Base-by-base conservation (phyloP, 2,797 vertebrate species). In the Apogon hyalosoma region DNA sequence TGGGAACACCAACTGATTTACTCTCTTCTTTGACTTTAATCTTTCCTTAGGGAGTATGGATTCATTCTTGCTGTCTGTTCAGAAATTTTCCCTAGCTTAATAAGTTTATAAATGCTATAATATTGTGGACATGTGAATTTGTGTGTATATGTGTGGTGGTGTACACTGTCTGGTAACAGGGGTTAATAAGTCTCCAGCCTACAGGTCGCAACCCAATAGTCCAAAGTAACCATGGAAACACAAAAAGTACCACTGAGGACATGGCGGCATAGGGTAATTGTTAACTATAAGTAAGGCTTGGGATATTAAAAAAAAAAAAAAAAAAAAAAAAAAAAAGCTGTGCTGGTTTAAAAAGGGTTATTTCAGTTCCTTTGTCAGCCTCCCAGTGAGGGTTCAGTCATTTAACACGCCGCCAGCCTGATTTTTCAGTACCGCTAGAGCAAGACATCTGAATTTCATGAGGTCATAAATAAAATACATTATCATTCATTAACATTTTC, bases 401-500 rank as follows among this genome's bases (percentile, higher is more conserved):
- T 83, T 90, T 76, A 62, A 65, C n/a, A 10, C 67, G 55, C 1
- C 21, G 51, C 12, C 50, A 57, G 63, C 19, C 61, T 75, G 57
- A 68, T 62, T 71, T 77, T 76, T 46, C 18, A 2, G 5, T 36
- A 41, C 56, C 67, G 64, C 42, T 12, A 52, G 57, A 64, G 43
- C 65, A 70, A 41, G 36, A 82, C 64, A 82, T 72, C 71, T 65
- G 63, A 83, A 88, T 85, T 90, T 83, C 81, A 90, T 89, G 85
- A 90, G 81, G 80, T 88, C 79, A 85, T 77, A 87, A 89, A 83
- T 69, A 63, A 65, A 39, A 73, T 18, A 76, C 62, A 88, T 88
- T 89, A 87, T 80, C 71, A 84, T 83, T 85, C 73, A 84, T 88
- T 87, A 88, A 82, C 77, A 87, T 82, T 76, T 78, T 24, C 53